Evolutionary conservation across 2,888 invertebrate species (phyloP), one percentile per base, ranked within the genome.

Genomic region (Tethea ocularis): DNA sequence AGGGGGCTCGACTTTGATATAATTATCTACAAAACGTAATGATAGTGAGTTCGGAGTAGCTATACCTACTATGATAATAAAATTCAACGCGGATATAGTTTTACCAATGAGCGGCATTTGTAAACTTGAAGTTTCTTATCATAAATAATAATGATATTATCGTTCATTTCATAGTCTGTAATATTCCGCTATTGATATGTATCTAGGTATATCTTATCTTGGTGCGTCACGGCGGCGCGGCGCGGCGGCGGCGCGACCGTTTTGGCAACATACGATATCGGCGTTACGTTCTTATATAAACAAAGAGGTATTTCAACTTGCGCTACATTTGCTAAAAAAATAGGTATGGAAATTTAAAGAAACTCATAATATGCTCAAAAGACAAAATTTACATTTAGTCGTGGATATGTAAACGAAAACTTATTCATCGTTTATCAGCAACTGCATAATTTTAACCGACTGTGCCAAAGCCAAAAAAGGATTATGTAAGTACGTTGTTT

Each of bases 1-100:
- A 33, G 33, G 54, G 64, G 71, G 69, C 69, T 69, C 65, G 69
- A 26, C 71, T 60, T 58, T 57, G 61, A 63, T 63, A 68, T 59
- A 51, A 15, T 56, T 58, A 51, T 57, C 29, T 23, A 24, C 22
- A 41, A 52, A 46, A 33, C 33, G 2, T 38, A 41, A 17, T 10
- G 26, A 24, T 51, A 41, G 13, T 13, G 20, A 22, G 54, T 54
- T 33, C 52, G 29, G 29, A 53, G 17, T 26, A n/a, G n/a, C n/a
- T n/a, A 36, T 22, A 33, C 13, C 29, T 33, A 36, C 20, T 6
- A 53, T 1, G 33, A 54, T 54, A 54, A n/a, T n/a, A n/a, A n/a
- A n/a, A 20, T 20, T 54, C 4, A 33, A 54, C 20, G 13, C 33
- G 13, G 17, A 29, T 53, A 20, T 17, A 33, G n/a, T 53, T 26